Percentiles rank a stretch among this genome's conserved stretches.
Conservation (phyloP, 2,113 vertebrate genomes). For the Haplochromis burtoni region DNA sequence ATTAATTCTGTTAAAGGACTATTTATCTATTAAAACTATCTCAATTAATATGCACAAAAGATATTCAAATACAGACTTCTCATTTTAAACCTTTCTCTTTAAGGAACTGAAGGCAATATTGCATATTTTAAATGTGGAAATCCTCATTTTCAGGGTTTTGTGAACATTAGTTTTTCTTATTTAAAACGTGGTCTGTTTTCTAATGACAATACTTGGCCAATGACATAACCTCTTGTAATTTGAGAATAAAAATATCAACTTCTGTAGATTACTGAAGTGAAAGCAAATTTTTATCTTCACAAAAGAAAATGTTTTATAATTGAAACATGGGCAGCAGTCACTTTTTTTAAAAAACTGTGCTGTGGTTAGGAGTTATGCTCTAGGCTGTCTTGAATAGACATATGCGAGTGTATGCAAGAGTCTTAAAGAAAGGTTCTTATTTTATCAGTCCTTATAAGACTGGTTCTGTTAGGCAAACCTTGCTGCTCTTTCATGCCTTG, state of each 20-base stretch:
- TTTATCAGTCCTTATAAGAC: constrained; percentile 70
- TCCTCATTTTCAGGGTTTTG: background rate
- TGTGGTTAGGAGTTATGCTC: background rate
- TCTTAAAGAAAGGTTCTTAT: constrained; percentile 56
- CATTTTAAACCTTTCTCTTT: background rate
- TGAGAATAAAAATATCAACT: background rate
- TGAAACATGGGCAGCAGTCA: background rate
- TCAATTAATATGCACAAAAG: background rate
- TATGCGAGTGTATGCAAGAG: constrained; percentile 4
- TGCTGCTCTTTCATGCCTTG: constrained; percentile 74
- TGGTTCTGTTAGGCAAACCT: constrained; percentile 74
- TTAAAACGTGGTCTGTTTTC: background rate
- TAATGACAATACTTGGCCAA: background rate
- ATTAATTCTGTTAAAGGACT: background rate
- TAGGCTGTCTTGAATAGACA: constrained; percentile 7
- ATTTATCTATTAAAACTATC: background rate
- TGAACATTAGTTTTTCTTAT: background rate
- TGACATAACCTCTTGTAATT: background rate
- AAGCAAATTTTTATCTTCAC: background rate
- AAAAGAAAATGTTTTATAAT: background rate
- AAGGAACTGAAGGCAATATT: background rate
- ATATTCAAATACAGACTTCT: background rate
- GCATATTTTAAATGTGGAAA: background rate
- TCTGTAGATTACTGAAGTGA: background rate
- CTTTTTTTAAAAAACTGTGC: background rate